Evolutionary conservation across 92 coral and sea anemone genomes (phyloP), one percentile per base, ranked within the genome.

Genomic region (Porites evermanni): DNA sequence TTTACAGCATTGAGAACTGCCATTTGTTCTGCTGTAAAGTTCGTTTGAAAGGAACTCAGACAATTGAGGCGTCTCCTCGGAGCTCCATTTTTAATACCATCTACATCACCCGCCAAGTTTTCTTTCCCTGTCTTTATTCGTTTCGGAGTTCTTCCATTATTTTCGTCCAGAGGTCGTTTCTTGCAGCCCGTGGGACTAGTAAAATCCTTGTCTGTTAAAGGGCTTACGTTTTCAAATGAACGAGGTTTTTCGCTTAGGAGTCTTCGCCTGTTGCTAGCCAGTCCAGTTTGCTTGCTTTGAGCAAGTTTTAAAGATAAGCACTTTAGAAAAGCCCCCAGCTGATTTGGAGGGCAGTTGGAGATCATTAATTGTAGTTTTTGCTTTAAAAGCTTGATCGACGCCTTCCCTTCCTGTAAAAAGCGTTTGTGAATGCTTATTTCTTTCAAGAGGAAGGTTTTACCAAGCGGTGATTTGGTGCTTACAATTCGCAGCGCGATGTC

Each of bases 331-430:
- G 93, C 93, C 38, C 89, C 93, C 18, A 97, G 95, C 80, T 97
- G 96, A 81, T 91, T 93, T n/a, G 99, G 99, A 16, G 99, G 98
- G 88, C 99, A 93, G 89, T 97, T 97, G 52, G 99, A 95, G 53
- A 97, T 72, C 94, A 97, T 93, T 51, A 97, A 89, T 84, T 95
- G 97, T 26, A 95, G 65, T 19, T 90, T 94, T 90, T 93, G 99
- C 2, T 93, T 85, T 13, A 88, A 65, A 53, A 97, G 89, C 85
- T 95, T 97, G 12, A 97, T 93, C 12, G 99, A 90, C 12, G 99
- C 99, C 79, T 97, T 97, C 53, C 99, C 99, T 92, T 95, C 99
- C 54, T 88, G 93, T 53, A 91, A 74, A 80, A 97, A 97, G 17
- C 98, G 94, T 81, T 95, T 93, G 91, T 97, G 99, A 59, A 97